phyloP scores from a whole-genome alignment of 2,888 invertebrate genomes.

The Azorinus chamasolen region DNA sequence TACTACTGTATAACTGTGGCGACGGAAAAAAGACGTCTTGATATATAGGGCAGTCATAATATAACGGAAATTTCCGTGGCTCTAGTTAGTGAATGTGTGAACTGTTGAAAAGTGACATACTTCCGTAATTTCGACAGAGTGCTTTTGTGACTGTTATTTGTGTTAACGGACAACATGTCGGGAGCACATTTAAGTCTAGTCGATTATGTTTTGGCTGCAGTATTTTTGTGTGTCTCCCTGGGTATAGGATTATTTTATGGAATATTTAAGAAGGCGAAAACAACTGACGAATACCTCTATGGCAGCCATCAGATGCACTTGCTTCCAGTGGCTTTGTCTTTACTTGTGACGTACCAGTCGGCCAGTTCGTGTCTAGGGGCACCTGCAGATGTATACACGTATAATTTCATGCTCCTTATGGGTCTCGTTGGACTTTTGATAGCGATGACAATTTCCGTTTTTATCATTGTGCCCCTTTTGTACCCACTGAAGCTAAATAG shows the following conservation, averaged over 20 bases:
- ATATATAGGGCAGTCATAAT: too few relatives aligned
- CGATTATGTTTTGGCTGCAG: slow-evolving; percentile 46
- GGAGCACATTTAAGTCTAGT: slow-evolving; percentile 2
- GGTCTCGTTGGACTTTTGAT: slow-evolving; percentile 38
- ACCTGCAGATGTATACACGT: slow-evolving; percentile 66
- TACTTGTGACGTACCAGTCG: slow-evolving; percentile 72
- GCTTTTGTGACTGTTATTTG: too few relatives aligned
- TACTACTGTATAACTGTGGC: too few relatives aligned
- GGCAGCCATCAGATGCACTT: slow-evolving; percentile 61
- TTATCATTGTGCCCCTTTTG: slow-evolving; percentile 61
- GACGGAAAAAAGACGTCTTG: too few relatives aligned
- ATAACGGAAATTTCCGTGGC: too few relatives aligned
- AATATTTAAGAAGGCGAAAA: slow-evolving; percentile 28
- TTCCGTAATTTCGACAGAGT: too few relatives aligned
- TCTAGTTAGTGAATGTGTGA: too few relatives aligned
- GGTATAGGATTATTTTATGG: slow-evolving; percentile 59
- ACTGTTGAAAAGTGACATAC: too few relatives aligned
- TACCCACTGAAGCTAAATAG: slow-evolving; percentile 68
- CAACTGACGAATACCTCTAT: slow-evolving; percentile 62
- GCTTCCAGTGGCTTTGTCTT: slow-evolving; percentile 67
- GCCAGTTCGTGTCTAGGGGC: slow-evolving; percentile 68
- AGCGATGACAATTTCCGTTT: slow-evolving; percentile 42
- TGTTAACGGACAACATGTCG: too few relatives aligned
- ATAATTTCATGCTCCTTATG: slow-evolving; percentile 57
- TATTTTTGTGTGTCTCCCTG: slow-evolving; percentile 35